Evolutionary conservation across 2,888 invertebrate species (phyloP), one percentile per base, ranked within the genome.

Genomic region (Hypolimnas misippus): DNA sequence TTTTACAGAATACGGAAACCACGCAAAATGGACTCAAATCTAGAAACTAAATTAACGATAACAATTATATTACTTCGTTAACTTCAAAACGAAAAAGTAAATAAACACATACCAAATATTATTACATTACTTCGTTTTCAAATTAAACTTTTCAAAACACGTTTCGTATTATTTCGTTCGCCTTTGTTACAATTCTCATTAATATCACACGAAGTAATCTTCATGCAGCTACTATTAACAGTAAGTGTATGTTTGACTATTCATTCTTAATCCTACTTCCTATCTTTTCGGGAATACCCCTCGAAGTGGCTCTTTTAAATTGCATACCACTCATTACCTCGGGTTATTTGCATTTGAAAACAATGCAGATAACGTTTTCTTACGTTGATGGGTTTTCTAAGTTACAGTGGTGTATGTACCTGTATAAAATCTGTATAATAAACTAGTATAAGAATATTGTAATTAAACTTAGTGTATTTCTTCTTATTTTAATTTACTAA

Each of bases 251-350:
- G 79, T 83, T 84, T 79, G 82, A 78, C 82, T 82, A 88, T 88
- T 87, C 85, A 86, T 85, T 81, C 83, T 81, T 86, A 87, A 88
- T 87, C 84, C 79, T 68, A 54, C 67, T 72, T 78, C 73, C 73
- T 89, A 88, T 89, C 89, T 87, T 87, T 89, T 87, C 87, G 89
- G 87, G 82, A 84, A 72, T 68, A 65, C 70, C 69, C 74, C 75
- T 81, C 80, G 59, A 60, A 67, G 64, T 70, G 75, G 73, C 76
- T 81, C 75, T 83, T 89, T 87, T 82, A 86, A 86, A 88, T 86
- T 85, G 84, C 83, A 87, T 82, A 79, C 81, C 77, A 76, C 82
- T 83, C 87, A 86, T 87, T 86, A 85, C 82, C 77, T 75, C 70
- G 76, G 75, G 78, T 76, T 83, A 82, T 86, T 86, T 86, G 82